phyloP scores from a whole-genome alignment of 2,888 invertebrate species.

The Hymenopus coronatus region DNA sequence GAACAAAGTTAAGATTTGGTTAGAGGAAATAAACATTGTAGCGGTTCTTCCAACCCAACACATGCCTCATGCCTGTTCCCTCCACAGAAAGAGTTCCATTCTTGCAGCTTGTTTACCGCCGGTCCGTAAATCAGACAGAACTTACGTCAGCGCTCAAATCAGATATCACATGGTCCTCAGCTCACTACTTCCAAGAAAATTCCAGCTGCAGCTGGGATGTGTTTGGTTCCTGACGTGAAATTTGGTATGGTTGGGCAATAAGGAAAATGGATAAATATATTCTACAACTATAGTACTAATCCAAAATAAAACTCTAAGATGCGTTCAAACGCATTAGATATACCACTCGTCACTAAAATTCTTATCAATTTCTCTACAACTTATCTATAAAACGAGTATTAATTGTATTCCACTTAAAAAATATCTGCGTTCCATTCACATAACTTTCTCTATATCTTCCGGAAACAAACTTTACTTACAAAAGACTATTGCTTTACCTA shows the following conservation, averaged over 20 bases:
- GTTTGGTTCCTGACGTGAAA: neutral
- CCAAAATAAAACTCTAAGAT: too few relatives aligned
- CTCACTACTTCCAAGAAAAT: neutral
- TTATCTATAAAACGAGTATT: too few relatives aligned
- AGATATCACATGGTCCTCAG: neutral
- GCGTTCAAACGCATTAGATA: too few relatives aligned
- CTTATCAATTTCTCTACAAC: too few relatives aligned
- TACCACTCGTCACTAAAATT: too few relatives aligned
- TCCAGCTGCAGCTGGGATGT: neutral
- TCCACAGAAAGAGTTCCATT: neutral
- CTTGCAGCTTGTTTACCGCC: neutral
- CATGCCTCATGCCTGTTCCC: neutral
- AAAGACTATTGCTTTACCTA: too few relatives aligned
- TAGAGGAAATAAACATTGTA: neutral
- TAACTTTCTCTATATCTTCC: too few relatives aligned
- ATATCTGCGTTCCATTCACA: too few relatives aligned
- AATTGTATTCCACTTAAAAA: too few relatives aligned
- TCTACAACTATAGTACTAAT: too few relatives aligned
- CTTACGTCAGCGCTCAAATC: neutral
- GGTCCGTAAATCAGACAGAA: neutral
- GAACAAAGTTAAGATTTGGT: neutral
- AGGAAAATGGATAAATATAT: neutral
- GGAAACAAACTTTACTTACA: too few relatives aligned
- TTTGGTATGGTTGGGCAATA: neutral
- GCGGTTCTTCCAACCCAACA: neutral